Base-by-base conservation (phyloP, 1,140 invertebrate species). In the Zeugodacus cucurbitae region DNA sequence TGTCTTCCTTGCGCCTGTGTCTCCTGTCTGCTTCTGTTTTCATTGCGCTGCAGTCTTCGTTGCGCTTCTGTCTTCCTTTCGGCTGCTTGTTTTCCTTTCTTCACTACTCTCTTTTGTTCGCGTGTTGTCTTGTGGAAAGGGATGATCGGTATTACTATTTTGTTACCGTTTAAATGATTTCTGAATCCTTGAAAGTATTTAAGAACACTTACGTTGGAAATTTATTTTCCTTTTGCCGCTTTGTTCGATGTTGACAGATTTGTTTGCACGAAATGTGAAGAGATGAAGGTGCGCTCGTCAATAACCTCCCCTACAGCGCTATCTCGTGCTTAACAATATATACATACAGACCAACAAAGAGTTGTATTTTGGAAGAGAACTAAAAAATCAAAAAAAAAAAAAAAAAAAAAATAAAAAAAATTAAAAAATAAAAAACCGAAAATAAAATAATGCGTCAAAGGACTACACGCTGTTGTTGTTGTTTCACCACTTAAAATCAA, bases 161-260 rank as follows among this genome's bases (percentile, higher is more conserved):
- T 82, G 74, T 82, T 48, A 41, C 74, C 74, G 74, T 48, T 82
- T 82, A 82, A 82, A 82, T 82, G 74, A 82, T 82, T 82, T 26
- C 41, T 62, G 58, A 5, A 62, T 62, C 58, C 58, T 62, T 26
- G 41, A 82, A 41, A 82, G 17, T 82, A 48, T 82, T 82, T 82
- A 82, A 82, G 74, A 82, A 48, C 74, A 48, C 41, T 44, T 82
- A 82, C 20, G 10, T 26, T 20, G 22, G 10, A 82, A 29, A 11
- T 74, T 74, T 41, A 26, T 48, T 82, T 82, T 48, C 26, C 11
- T 48, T 82, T 48, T 82, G 22, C 11, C 37, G 22, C 5, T 26
- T 26, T 11, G n/a, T 54, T 7, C n/a, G 44, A 82, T 82, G 74
- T 82, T 82, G 74, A 82, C 74, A 82, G 74, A 82, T 82, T 82